These are phyloP conservation scores for Phymanthus crucifer DNA, from an alignment of 92 coral and sea anemone genomes.

Conservation along the genomic window DNA sequence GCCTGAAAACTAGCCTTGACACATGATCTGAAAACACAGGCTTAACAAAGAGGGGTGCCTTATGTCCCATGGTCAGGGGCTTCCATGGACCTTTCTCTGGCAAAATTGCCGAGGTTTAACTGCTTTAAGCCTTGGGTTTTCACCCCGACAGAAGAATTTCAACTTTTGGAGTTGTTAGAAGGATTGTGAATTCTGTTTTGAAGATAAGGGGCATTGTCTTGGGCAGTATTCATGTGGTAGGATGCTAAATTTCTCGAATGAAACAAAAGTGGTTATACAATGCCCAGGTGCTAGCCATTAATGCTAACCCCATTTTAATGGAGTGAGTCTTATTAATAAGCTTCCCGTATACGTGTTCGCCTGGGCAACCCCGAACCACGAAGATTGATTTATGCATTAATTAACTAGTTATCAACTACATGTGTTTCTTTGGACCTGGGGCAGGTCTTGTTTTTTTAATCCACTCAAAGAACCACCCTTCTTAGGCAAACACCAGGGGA, in stretches of 20 bases:
- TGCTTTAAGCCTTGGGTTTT: conserved; percentile 11
- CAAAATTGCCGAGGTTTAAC: neutral
- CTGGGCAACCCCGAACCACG: conserved; percentile 75
- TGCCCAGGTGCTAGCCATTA: conserved; percentile 96
- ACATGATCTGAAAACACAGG: conserved; percentile 20
- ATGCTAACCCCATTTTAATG: conserved; percentile 69
- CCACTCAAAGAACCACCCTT: neutral
- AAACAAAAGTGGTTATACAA: conserved; percentile 89
- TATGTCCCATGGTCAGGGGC: conserved; percentile 36
- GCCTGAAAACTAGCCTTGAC: conserved; percentile 10
- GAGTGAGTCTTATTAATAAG: conserved; percentile 74
- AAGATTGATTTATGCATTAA: conserved; percentile 35
- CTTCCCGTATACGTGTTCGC: conserved; percentile 66
- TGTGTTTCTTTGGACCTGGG: conserved; percentile 44
- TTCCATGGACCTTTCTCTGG: neutral
- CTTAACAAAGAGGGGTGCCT: conserved; percentile 27
- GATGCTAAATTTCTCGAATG: conserved; percentile 59
- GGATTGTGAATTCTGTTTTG: conserved; percentile 75
- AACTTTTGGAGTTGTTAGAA: conserved; percentile 32
- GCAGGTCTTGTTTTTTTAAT: neutral
- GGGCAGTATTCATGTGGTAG: conserved; percentile 63
- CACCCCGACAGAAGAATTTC: neutral
- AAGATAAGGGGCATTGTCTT: conserved; percentile 76
- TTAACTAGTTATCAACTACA: conserved; percentile 20
- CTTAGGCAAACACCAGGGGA: neutral